Percentiles rank a stretch among this genome's conserved stretches.
These are phyloP conservation scores for Drosophila borealis DNA, from an alignment of 2,888 invertebrate species.

Conservation along the genomic window DNA sequence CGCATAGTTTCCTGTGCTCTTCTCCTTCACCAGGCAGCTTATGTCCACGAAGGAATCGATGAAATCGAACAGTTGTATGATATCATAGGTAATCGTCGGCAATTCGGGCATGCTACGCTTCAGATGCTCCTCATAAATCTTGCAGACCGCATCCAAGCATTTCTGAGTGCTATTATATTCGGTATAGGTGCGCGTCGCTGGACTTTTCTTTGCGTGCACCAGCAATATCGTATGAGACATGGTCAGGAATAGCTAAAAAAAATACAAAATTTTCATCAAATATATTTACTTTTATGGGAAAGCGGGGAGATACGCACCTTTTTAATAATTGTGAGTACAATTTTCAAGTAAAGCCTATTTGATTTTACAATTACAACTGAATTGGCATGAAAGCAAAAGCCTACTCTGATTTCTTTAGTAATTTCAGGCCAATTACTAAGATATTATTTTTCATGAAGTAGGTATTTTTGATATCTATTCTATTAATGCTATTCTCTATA, in stretches of 20 bases:
- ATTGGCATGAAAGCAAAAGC: too few species aligned
- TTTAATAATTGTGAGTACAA: neutral
- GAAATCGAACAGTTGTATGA: slow-evolving; percentile 98
- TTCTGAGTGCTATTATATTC: slow-evolving; percentile 99
- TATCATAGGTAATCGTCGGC: slow-evolving; percentile 98
- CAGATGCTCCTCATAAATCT: slow-evolving; percentile 98
- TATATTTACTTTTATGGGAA: too few species aligned
- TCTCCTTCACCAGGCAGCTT: slow-evolving; percentile 97
- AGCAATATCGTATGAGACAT: slow-evolving; percentile 97
- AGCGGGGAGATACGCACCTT: neutral
- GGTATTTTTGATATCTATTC: too few species aligned
- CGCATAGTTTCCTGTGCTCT: slow-evolving; percentile 96
- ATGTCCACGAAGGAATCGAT: slow-evolving; percentile 97
- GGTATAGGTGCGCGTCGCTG: slow-evolving; percentile 97
- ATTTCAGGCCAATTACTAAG: too few species aligned
- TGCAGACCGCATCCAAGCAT: slow-evolving; percentile 99
- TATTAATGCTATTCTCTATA: too few species aligned
- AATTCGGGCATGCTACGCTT: slow-evolving; percentile 97
- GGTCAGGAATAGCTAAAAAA: too few species aligned
- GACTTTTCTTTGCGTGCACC: slow-evolving; percentile 95
- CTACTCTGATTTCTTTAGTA: too few species aligned
- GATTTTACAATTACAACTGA: too few species aligned
- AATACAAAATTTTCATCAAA: too few species aligned
- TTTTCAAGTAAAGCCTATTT: too few species aligned
- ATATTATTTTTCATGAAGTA: too few species aligned